Evolutionary conservation across 2,888 invertebrate species (phyloP).

Genomic region (Drosophila niveifrons): DNA sequence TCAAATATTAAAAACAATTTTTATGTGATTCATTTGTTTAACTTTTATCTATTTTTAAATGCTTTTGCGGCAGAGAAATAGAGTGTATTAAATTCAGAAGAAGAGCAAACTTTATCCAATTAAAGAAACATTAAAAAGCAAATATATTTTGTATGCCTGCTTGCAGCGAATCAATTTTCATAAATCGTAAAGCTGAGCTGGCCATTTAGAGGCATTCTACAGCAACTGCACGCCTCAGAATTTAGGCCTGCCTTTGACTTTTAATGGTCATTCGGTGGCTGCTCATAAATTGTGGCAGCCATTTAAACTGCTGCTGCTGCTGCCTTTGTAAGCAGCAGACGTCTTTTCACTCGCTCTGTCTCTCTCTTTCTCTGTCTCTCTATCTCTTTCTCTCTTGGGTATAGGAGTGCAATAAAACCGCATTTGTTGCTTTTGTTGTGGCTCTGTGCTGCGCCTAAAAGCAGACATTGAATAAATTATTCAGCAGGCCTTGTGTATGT

Average conservation of each 20-base stretch:
- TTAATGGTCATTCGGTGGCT: constrained; percentile 78
- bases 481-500: constrained; percentile 44
- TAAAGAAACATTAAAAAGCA: constrained; percentile 51
- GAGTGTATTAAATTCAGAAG: constrained; percentile 22
- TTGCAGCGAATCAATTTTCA: constrained; percentile 74
- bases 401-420: constrained; percentile 69
- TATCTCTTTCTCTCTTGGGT: constrained; percentile 14
- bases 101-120: constrained; percentile 37
- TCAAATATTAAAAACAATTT: constrained; percentile 3
- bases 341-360: neutral
- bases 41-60: constrained; percentile 4
- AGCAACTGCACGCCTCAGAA: constrained; percentile 43
- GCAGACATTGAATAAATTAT: constrained; percentile 82
- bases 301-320: constrained; percentile 67
- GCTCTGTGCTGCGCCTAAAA: constrained; percentile 67
- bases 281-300: constrained; percentile 71
- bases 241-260: constrained; percentile 53
- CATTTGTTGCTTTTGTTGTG: constrained; percentile 56
- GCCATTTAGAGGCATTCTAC: constrained; percentile 35
- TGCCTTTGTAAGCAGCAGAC: constrained; percentile 24
- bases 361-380: neutral
- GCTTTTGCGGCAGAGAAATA: neutral
- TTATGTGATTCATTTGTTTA: neutral
- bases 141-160: constrained; percentile 34
- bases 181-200: constrained; percentile 70